Evolutionary conservation across 1,140 invertebrate species (phyloP), one percentile per base, ranked within the genome.

Genomic region (Lepidotrigona ventralis): DNA sequence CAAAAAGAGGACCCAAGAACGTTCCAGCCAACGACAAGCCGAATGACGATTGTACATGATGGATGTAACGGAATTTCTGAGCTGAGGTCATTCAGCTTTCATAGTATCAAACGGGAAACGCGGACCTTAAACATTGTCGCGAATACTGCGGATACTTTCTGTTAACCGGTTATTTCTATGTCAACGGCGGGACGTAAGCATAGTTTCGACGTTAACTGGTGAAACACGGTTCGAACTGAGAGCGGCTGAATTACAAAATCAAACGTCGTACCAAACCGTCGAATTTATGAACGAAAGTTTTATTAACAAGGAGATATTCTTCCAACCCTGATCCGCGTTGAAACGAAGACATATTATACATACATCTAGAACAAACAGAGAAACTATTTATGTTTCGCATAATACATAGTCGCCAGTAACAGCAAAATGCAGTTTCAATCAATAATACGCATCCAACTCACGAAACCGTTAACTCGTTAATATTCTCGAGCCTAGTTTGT

Each of bases 11-110:
- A 71, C 19, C 39, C 39, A 39, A 39, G 39, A 39, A 6, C 1
- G 2, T 33, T 33, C 33, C 33, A 11, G 26, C 3, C 23, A n/a
- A 71, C 69, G 69, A 69, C 33, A 6, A 70, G 23, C 5, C 21
- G 6, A 2, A 14, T n/a, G 39, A 53, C 4, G 39, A 0, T 46
- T 26, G 21, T 46, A 19, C 69, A 71, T 26, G 69, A 71, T 71
- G 46, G 46, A 71, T 53, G 15, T 71, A 71, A 71, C 69, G 69
- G 69, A 71, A 71, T 71, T 71, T 51, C 69, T 19, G n/a, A 71
- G 46, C 15, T 0, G 69, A 71, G 69, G 69, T 71, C 69, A 71
- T 26, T 23, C 69, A 51, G 68, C 39, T 70, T 70, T 46, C 33
- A 0, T 70, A 3, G 21, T 46, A 70, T 70, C 33, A 70, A 70